phyloP scores from a whole-genome alignment of 2,113 vertebrate genomes.

The Hyla sarda region DNA sequence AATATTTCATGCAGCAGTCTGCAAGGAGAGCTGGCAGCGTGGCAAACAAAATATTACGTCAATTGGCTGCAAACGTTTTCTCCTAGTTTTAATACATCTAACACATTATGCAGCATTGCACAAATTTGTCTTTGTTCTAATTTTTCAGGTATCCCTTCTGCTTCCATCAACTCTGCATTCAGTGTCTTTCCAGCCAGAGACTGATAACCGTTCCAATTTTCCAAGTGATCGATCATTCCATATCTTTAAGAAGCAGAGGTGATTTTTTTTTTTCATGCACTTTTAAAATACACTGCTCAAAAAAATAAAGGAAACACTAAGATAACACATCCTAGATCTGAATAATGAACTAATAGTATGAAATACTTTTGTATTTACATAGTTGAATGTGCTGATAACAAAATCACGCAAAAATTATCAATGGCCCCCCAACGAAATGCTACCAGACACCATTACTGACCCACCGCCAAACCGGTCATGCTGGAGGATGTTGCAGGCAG shows the following conservation, averaged over 20 bases:
- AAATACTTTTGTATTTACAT: too few species aligned
- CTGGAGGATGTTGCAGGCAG: too few species aligned
- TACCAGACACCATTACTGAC: too few species aligned
- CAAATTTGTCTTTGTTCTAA: background rate
- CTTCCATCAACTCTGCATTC: conserved; percentile 85
- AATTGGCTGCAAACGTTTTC: background rate
- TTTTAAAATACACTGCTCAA: too few species aligned
- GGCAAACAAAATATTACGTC: background rate
- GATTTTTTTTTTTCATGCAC: conserved; percentile 30
- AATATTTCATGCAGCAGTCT: background rate
- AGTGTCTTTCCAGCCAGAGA: conserved; percentile 95
- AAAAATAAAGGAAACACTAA: too few species aligned
- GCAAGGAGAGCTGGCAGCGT: background rate
- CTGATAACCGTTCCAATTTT: conserved; percentile 96
- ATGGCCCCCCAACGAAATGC: too few species aligned
- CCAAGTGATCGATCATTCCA: conserved; percentile 93
- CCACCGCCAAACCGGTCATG: too few species aligned
- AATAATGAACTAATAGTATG: too few species aligned
- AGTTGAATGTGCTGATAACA: too few species aligned
- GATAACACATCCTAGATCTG: too few species aligned
- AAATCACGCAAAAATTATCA: too few species aligned
- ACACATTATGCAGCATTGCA: background rate
- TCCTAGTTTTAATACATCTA: background rate
- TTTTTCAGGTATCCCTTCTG: conserved; percentile 42
- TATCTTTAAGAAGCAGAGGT: conserved; percentile 98